Evolutionary conservation across 2,888 invertebrate species (phyloP).

Genomic region (Monochamus alternatus): DNA sequence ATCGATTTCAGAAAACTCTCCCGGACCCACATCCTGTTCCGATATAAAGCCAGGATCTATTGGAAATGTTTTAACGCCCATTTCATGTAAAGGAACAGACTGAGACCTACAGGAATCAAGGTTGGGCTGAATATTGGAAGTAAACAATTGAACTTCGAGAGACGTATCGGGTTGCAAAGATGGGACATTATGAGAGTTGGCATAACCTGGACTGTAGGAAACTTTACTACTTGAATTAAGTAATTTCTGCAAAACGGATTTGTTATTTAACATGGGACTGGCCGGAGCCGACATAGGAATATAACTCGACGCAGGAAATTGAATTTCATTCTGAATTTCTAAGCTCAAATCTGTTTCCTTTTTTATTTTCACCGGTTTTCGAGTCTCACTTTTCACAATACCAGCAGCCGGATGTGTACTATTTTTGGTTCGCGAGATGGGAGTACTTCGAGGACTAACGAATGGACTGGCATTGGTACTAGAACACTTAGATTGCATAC

Average conservation of each 20-base stretch:
- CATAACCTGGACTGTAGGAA: constrained; percentile 72
- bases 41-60: constrained; percentile 38
- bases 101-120: constrained; percentile 76
- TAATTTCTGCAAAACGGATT: constrained; percentile 70
- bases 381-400: constrained; percentile 52
- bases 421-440: constrained; percentile 79
- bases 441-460: constrained; percentile 83
- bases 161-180: constrained; percentile 60
- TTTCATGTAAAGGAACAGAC: constrained; percentile 78
- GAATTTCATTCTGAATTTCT: constrained; percentile 56
- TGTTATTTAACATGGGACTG: constrained; percentile 73
- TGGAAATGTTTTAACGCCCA: constrained; percentile 44
- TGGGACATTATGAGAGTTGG: constrained; percentile 43
- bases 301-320: constrained; percentile 66
- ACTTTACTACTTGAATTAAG: constrained; percentile 72
- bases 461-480: constrained; percentile 86
- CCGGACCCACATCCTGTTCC: constrained; percentile 28
- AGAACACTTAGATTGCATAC: constrained; percentile 74
- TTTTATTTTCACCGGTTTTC: constrained; percentile 61
- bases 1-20: constrained; percentile 81
- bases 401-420: constrained; percentile 74
- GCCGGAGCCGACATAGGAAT: constrained; percentile 81
- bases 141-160: constrained; percentile 78
- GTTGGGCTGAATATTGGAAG: constrained; percentile 71
- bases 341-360: constrained; percentile 64